Conservation (phyloP, 2,888 invertebrate species). For the Cancer borealis region DNA sequence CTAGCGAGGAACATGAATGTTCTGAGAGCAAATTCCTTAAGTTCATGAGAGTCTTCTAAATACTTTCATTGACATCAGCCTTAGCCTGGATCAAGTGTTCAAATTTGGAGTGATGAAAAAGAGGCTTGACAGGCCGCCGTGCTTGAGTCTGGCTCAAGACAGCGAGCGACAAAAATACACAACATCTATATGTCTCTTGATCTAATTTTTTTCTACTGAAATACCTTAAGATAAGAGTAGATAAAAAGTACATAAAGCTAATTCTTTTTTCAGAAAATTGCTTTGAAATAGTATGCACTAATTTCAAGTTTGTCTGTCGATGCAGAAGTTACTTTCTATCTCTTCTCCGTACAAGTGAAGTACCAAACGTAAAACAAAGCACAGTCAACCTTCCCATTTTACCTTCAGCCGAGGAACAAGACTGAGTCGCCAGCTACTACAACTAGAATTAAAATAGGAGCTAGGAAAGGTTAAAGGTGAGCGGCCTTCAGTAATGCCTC, state of each 20-base stretch:
- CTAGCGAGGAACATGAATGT: not conserved
- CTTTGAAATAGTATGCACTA: not conserved
- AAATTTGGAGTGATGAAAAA: not conserved
- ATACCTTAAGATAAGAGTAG: not conserved
- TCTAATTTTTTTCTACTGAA: not conserved
- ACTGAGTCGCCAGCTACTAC: not conserved
- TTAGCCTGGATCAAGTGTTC: not conserved
- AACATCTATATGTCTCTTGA: not conserved
- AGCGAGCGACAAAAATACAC: not conserved
- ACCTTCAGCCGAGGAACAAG: not conserved
- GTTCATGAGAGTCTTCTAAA: not conserved
- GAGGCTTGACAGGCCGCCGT: not conserved
- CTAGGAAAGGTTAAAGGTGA: slow-evolving; percentile 2
- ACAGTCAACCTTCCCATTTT: not conserved
- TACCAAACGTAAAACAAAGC: not conserved
- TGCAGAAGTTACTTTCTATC: not conserved
- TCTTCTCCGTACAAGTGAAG: not conserved
- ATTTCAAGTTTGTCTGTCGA: not conserved
- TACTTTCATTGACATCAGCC: not conserved
- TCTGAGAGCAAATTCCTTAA: not conserved
- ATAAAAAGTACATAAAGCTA: not conserved
- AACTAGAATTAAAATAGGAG: not conserved
- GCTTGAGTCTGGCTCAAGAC: not conserved
- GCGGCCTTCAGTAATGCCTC: not conserved
- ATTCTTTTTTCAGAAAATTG: not conserved